A percentile compares a stretch with the other conserved stretches of the same genome.
Conservation (phyloP, 2,113 vertebrate genomes). For the Vulpes lagopus region DNA sequence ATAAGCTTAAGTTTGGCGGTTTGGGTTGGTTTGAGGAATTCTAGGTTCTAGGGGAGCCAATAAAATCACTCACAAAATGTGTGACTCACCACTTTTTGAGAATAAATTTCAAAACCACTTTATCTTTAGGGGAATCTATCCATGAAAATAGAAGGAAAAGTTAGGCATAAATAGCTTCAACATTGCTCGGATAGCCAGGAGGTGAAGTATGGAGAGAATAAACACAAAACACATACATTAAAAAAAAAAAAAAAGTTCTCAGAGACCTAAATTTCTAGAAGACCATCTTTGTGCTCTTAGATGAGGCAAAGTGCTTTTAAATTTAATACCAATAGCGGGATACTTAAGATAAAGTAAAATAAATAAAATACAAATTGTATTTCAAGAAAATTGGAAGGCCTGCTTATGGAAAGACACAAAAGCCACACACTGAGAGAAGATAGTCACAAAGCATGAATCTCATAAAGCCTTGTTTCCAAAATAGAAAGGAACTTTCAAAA, state of each 20-base stretch:
- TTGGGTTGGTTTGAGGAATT: not conserved
- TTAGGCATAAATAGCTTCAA: not conserved
- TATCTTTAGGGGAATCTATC: not conserved
- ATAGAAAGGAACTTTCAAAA: not conserved
- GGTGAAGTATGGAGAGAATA: not conserved
- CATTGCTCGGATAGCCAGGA: not conserved
- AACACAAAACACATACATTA: not conserved
- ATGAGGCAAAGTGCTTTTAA: not conserved
- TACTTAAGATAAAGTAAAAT: not conserved
- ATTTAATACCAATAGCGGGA: not conserved
- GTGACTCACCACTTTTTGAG: not conserved
- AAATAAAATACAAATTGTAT: not conserved
- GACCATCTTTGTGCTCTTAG: not conserved
- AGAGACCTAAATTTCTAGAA: not conserved
- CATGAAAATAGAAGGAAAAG: not conserved
- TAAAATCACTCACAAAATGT: not conserved
- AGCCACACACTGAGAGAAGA: not conserved
- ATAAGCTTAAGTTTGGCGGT: not conserved
- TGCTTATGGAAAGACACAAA: not conserved
- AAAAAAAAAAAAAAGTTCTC: not conserved
- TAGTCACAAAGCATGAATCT: not conserved
- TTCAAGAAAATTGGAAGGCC: not conserved
- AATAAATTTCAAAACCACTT: not conserved
- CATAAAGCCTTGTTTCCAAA: not conserved
- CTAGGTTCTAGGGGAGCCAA: not conserved